Evolutionary conservation across 2,888 invertebrate genomes (phyloP).

Genomic region (Acanthoscelides obtectus): DNA sequence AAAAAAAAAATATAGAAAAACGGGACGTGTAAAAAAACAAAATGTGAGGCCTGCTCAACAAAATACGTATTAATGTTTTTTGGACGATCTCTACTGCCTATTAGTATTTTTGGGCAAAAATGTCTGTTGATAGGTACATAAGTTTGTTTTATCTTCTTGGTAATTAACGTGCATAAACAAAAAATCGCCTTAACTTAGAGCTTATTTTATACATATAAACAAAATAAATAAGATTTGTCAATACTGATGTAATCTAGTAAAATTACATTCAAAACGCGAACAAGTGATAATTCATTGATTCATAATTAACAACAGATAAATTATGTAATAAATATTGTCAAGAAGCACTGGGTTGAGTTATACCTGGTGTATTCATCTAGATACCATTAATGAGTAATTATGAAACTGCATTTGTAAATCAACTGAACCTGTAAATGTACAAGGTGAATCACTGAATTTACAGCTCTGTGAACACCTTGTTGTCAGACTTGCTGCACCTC

Average conservation of each 20-base stretch:
- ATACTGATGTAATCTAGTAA: background rate
- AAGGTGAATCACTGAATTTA: too few species aligned
- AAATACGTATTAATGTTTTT: too few species aligned
- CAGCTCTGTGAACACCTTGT: too few species aligned
- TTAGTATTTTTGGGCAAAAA: background rate
- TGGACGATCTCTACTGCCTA: too few species aligned
- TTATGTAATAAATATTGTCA: background rate
- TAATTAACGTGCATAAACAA: background rate
- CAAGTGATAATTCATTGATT: too few species aligned
- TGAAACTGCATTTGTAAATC: background rate
- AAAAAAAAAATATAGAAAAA: too few species aligned
- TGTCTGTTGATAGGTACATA: background rate
- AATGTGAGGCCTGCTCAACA: too few species aligned
- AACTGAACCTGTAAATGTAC: background rate
- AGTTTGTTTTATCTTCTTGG: background rate
- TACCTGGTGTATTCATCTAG: too few species aligned
- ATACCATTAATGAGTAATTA: too few species aligned
- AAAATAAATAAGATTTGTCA: background rate
- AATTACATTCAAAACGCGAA: background rate
- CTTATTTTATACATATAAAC: background rate
- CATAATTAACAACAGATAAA: background rate
- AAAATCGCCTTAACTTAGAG: background rate
- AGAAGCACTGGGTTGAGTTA: too few species aligned
- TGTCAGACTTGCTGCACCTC: too few species aligned
- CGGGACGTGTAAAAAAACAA: too few species aligned